Percentiles rank a stretch among this genome's conserved stretches.
These are phyloP conservation scores for Lysiphlebus fabarum DNA, from an alignment of 1,140 invertebrate genomes.

Conservation along the genomic window DNA sequence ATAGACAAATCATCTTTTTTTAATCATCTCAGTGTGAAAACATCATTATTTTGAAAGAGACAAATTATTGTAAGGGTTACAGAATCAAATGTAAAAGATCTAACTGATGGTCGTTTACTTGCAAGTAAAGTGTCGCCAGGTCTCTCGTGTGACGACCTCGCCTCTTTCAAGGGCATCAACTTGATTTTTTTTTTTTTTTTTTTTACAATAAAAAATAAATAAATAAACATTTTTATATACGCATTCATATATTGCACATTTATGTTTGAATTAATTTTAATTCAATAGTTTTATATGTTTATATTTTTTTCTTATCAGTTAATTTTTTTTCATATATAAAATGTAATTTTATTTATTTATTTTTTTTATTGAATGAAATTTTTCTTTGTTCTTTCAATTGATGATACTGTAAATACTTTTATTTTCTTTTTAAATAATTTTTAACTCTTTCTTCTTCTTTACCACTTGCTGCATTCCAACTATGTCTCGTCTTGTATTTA, in stretches of 20 bases:
- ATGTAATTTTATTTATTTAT: background rate
- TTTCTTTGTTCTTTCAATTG: too few relatives aligned
- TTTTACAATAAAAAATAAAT: too few relatives aligned
- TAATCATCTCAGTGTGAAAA: too few relatives aligned
- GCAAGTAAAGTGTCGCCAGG: conserved; percentile 40
- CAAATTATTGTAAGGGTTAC: conserved; percentile 17
- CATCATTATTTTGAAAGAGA: conserved; percentile 13
- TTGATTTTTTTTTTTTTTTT: conserved; percentile 30
- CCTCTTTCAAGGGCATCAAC: conserved; percentile 54
- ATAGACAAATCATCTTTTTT: too few relatives aligned
- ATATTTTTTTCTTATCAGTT: too few relatives aligned
- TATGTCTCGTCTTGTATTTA: background rate
- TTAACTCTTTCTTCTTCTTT: background rate
- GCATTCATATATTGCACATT: too few relatives aligned
- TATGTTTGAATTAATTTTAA: too few relatives aligned
- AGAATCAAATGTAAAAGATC: background rate
- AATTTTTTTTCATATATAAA: too few relatives aligned
- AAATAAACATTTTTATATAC: too few relatives aligned
- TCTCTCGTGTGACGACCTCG: conserved; percentile 54
- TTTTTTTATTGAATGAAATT: conserved; percentile 3
- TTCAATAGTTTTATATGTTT: too few relatives aligned
- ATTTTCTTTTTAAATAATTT: too few relatives aligned
- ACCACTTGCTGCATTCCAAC: conserved; percentile 7
- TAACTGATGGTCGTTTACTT: background rate
- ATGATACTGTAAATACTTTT: too few relatives aligned